phyloP scores from a whole-genome alignment of 2,888 invertebrate genomes.

The Rhamnusium bicolor region DNA sequence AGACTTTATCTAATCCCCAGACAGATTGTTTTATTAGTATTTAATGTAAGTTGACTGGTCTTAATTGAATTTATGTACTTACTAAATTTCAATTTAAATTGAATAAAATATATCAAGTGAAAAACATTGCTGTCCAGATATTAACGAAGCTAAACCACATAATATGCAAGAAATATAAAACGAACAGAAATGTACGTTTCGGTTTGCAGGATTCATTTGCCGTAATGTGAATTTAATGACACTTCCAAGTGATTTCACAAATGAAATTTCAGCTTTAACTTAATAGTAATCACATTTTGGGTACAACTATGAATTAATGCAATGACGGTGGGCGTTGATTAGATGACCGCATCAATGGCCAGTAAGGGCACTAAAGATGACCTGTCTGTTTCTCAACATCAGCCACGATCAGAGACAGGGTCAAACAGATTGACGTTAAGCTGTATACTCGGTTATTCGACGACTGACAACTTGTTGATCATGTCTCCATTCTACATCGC shows the following conservation, averaged over 20 bases:
- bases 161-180: background rate
- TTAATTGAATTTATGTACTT: no score
- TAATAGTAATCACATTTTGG: conserved; percentile 12
- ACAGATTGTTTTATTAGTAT: no score
- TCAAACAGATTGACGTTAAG: conserved; percentile 11
- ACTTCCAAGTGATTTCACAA: background rate
- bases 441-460: conserved; percentile 22
- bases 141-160: background rate
- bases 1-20: no score
- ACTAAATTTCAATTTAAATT: background rate
- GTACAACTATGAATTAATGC: conserved; percentile 26
- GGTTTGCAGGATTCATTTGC: background rate
- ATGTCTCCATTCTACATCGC: conserved; percentile 16
- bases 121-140: background rate
- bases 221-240: conserved; percentile 5
- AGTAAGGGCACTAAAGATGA: conserved; percentile 20
- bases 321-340: conserved; percentile 15
- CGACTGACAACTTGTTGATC: conserved; percentile 35
- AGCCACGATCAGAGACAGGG: conserved; percentile 15
- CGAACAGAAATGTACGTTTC: background rate
- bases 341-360: conserved; percentile 12
- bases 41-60: no score
- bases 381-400: conserved; percentile 19
- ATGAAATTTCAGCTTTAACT: conserved; percentile 1
- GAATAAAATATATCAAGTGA: background rate